Percentiles rank a stretch among this genome's conserved stretches.
Evolutionary conservation across 2,113 vertebrate species (phyloP).

Genomic region (Propithecus coquereli): DNA sequence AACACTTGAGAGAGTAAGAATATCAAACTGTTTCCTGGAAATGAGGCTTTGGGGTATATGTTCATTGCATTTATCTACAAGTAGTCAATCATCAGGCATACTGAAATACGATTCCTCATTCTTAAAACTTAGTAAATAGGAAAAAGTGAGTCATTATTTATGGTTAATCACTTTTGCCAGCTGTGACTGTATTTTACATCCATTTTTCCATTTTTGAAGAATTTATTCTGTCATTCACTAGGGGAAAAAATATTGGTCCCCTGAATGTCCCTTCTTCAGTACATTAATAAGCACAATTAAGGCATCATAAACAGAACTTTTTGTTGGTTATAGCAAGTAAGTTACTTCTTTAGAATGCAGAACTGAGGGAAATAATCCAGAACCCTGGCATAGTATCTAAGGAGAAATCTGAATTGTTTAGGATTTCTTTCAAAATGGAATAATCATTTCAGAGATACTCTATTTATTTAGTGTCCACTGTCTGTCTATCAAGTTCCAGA

Average conservation of each 20-base stretch:
- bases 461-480: not conserved
- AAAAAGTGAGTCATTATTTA: constrained; percentile 61
- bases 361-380: not conserved
- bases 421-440: constrained; percentile 36
- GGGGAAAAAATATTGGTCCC: not conserved
- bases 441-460: not conserved
- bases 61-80: constrained; percentile 5
- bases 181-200: constrained; percentile 29
- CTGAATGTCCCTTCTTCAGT: not conserved
- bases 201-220: constrained; percentile 16
- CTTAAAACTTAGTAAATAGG: constrained; percentile 39
- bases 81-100: not conserved
- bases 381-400: not conserved
- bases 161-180: constrained; percentile 44
- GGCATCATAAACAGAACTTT: not conserved
- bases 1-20: constrained; percentile 28
- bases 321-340: not conserved
- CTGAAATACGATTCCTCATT: constrained; percentile 22
- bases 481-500: not conserved
- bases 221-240: not conserved
- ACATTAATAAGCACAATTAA: not conserved
- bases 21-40: constrained; percentile 32
- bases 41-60: not conserved
- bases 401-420: constrained; percentile 29
- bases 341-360: constrained; percentile 13